Evolutionary conservation across 64 coral and sea anemone genomes (phyloP).

Genomic region (Platygyra sinensis): DNA sequence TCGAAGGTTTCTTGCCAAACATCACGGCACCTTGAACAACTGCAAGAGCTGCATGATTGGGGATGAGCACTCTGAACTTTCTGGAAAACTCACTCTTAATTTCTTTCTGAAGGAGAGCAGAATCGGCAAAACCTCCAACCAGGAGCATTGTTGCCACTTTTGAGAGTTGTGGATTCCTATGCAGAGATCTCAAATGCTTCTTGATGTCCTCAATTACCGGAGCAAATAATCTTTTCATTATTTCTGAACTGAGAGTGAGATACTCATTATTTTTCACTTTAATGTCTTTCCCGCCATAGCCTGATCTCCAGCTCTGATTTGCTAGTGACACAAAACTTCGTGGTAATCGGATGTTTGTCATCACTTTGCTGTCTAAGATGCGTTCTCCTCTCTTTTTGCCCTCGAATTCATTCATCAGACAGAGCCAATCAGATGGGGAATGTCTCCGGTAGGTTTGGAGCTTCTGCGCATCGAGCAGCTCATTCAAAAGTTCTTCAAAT

Average conservation of each 20-base stretch:
- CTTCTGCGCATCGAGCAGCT: constrained; percentile 4
- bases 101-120: neutral
- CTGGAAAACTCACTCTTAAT: neutral
- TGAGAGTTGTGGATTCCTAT: neutral
- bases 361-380: neutral
- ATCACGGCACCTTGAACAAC: neutral
- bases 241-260: neutral
- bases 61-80: neutral
- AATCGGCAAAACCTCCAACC: neutral
- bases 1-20: neutral
- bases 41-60: neutral
- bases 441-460: constrained; percentile 31
- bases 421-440: constrained; percentile 34
- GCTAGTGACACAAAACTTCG: constrained; percentile 14
- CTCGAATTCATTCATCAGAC: constrained; percentile 42
- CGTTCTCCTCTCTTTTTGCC: constrained; percentile 52
- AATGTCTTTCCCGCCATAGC: neutral
- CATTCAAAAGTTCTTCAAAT: constrained; percentile 5
- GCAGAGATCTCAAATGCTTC: neutral
- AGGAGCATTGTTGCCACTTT: neutral
- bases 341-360: constrained; percentile 32
- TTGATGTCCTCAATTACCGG: neutral
- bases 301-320: neutral
- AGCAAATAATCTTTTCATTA: neutral
- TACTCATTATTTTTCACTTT: neutral